Percentiles rank a stretch among this genome's conserved stretches.
phyloP scores from a whole-genome alignment of 2,888 invertebrate genomes.

The Athalia rosae region DNA sequence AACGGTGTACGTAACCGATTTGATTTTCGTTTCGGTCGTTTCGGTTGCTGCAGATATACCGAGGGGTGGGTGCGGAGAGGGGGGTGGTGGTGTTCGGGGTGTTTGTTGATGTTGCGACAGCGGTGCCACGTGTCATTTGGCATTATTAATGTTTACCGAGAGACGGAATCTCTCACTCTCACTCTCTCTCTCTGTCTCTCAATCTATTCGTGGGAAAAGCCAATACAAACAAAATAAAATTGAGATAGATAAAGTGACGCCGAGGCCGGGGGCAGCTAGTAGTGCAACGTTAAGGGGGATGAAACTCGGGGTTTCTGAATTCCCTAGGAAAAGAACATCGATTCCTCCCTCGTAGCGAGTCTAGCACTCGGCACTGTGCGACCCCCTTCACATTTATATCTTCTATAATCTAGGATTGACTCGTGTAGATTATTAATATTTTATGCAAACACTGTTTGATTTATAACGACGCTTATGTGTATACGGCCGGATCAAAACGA shows the following conservation, averaged over 20 bases:
- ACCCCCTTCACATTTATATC: constrained; percentile 49
- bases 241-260: constrained; percentile 71
- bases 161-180: constrained; percentile 47
- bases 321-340: no score
- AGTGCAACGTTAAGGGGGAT: no score
- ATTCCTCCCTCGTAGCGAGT: no score
- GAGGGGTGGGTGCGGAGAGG: no score
- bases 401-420: constrained; percentile 72
- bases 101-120: constrained; percentile 66
- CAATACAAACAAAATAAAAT: constrained; percentile 72
- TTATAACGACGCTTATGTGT: no score
- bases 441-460: constrained; percentile 72
- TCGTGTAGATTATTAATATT: constrained; percentile 74
- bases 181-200: constrained; percentile 24
- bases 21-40: constrained; percentile 35
- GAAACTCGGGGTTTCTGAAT: no score
- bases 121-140: constrained; percentile 71
- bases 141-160: constrained; percentile 72
- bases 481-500: constrained; percentile 57
- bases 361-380: background rate
- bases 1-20: constrained; percentile 11
- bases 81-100: no score
- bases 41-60: no score
- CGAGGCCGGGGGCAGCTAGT: constrained; percentile 48
- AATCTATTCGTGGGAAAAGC: constrained; percentile 70